phyloP scores from a whole-genome alignment of 2,888 invertebrate genomes.

The Scrobipalpa atriplicella region DNA sequence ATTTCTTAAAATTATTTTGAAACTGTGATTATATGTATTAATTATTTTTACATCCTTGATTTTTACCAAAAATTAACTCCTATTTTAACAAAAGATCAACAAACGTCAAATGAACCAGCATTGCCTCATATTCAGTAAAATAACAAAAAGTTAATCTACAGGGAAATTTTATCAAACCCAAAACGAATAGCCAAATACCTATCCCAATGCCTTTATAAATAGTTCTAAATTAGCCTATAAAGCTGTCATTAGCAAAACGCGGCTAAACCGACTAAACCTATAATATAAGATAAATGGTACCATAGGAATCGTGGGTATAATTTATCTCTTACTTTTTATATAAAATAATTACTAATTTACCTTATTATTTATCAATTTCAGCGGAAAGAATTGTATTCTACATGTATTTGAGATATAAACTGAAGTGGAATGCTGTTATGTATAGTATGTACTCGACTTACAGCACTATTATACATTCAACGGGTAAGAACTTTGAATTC shows the following conservation, averaged over 20 bases:
- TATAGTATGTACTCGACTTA: constrained; percentile 75
- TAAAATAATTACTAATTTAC: constrained; percentile 2
- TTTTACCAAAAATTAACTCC: no score
- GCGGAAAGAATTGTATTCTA: constrained; percentile 73
- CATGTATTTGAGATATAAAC: constrained; percentile 68
- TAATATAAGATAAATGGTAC: constrained; percentile 21
- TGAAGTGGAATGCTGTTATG: constrained; percentile 75
- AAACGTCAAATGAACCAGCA: no score
- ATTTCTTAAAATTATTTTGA: no score
- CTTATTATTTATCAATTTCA: constrained; percentile 40
- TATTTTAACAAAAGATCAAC: no score
- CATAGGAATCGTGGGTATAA: background rate
- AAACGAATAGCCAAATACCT: background rate
- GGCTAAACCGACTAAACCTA: background rate
- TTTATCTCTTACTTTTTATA: background rate
- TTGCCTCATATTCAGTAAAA: no score
- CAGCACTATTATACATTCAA: constrained; percentile 66
- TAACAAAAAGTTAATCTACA: no score
- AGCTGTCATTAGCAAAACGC: constrained; percentile 5
- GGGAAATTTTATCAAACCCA: no score
- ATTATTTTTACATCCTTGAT: no score
- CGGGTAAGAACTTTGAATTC: constrained; percentile 68
- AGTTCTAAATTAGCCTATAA: constrained; percentile 21
- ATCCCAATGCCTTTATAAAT: constrained; percentile 9
- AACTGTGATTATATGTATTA: no score